Evolutionary conservation across 2,113 vertebrate species (phyloP).

Genomic region (Parotia lawesii): DNA sequence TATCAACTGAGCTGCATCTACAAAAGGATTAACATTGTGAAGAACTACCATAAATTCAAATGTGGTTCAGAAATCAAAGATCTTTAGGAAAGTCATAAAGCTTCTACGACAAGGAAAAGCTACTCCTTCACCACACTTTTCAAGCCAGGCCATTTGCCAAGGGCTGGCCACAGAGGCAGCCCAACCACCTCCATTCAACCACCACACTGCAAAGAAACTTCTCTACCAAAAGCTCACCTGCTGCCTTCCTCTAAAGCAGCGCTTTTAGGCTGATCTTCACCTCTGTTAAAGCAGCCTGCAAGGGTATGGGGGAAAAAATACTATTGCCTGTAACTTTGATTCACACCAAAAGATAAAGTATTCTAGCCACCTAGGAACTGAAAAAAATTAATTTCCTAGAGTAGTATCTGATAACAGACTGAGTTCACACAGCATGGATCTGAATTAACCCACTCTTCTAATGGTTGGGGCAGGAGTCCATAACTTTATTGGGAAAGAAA

Average conservation of each 20-base stretch:
- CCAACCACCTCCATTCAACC: not conserved
- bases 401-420: not conserved
- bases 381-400: not conserved
- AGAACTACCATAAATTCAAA: not conserved
- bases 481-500: not conserved
- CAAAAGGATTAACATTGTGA: not conserved
- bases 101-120: accelerated
- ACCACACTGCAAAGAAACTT: not conserved
- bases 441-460: not conserved
- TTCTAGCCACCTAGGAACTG: not conserved
- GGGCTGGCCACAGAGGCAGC: not conserved
- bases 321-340: not conserved
- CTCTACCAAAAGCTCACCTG: not conserved
- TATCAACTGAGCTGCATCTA: not conserved
- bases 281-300: not conserved
- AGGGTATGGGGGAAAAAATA: accelerated
- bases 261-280: not conserved
- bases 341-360: not conserved
- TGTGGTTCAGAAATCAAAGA: not conserved
- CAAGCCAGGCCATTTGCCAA: not conserved
- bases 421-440: not conserved
- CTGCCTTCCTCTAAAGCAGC: not conserved
- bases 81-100: not conserved
- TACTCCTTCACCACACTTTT: not conserved
- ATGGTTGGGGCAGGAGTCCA: accelerated